These are phyloP conservation scores for Oeneis ivallda DNA, from an alignment of 2,888 invertebrate genomes.

Conservation along the genomic window DNA sequence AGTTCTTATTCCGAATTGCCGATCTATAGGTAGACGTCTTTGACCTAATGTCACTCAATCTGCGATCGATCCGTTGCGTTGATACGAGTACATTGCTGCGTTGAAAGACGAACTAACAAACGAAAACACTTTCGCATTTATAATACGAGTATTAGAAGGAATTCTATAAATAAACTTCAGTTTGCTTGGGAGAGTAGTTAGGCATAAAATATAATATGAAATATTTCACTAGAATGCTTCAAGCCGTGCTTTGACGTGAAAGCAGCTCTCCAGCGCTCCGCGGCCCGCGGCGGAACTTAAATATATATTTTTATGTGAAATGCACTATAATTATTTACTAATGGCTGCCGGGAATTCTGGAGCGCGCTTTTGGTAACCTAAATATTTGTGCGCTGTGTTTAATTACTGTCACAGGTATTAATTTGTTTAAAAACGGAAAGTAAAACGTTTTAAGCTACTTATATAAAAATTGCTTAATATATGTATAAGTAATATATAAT, in stretches of 20 bases:
- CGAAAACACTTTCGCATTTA: too few species aligned
- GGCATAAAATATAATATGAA: not conserved
- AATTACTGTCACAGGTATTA: not conserved
- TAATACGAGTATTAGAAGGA: not conserved
- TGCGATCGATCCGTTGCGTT: too few species aligned
- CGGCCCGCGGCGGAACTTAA: not conserved
- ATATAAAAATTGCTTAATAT: too few species aligned
- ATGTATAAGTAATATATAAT: too few species aligned
- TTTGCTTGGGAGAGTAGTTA: not conserved
- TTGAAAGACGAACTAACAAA: too few species aligned
- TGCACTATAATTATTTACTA: slow-evolving; percentile 9
- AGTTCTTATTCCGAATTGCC: too few species aligned
- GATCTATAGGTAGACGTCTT: too few species aligned
- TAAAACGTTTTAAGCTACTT: not conserved
- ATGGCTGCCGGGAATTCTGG: not conserved
- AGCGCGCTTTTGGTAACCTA: not conserved
- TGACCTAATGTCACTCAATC: too few species aligned
- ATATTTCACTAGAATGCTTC: not conserved
- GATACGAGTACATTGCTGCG: too few species aligned
- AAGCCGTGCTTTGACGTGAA: not conserved
- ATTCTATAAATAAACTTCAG: not conserved
- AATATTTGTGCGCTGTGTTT: slow-evolving; percentile 4
- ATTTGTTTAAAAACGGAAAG: not conserved
- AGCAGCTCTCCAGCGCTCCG: not conserved
- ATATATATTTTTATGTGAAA: slow-evolving; percentile 10